phyloP scores from a whole-genome alignment of 1,140 invertebrate species.

The Parapsyche elsis region DNA sequence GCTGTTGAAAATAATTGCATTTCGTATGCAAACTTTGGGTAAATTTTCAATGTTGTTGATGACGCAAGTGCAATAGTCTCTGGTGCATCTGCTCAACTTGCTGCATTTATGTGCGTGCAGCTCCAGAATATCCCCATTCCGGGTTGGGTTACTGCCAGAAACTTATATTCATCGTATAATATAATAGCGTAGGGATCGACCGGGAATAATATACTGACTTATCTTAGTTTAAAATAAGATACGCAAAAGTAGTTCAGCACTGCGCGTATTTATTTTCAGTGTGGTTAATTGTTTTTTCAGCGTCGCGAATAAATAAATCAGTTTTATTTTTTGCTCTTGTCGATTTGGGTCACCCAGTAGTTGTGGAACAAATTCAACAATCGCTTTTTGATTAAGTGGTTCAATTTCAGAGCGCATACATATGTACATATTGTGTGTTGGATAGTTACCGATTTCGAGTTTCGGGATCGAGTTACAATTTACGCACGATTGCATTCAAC shows the following conservation, averaged over 20 bases:
- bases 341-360: background rate
- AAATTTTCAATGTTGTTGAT: background rate
- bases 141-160: slow-evolving; percentile 44
- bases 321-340: background rate
- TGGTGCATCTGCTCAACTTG: background rate
- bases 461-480: no score
- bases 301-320: background rate
- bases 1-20: background rate
- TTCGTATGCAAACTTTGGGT: background rate
- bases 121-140: slow-evolving; percentile 43
- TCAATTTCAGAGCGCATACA: background rate
- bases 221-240: background rate
- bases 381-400: background rate
- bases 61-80: background rate
- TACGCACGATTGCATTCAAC: no score
- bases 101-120: background rate
- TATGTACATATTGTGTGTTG: no score
- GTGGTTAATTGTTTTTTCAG: background rate
- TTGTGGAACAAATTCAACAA: background rate
- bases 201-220: background rate
- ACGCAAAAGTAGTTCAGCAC: background rate
- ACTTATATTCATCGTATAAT: background rate
- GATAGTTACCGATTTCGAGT: no score
- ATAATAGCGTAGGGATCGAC: slow-evolving; percentile 16
- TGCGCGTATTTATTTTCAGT: background rate